Evolutionary conservation across 2,797 vertebrate genomes (phyloP), one percentile per base, ranked within the genome.

Genomic region (Cetoscarus ocellatus): DNA sequence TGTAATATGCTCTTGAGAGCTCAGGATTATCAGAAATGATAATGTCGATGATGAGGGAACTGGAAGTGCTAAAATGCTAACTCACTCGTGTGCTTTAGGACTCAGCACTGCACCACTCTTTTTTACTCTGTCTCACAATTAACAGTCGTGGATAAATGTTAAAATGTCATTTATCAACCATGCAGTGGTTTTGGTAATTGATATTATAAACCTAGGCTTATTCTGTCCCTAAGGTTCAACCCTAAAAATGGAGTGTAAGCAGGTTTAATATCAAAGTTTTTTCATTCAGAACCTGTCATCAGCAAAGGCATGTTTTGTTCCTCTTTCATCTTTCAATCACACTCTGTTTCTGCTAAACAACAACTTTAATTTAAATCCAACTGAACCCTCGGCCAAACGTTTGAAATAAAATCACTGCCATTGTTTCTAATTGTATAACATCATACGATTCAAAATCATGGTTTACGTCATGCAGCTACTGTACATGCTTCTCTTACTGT

Each of bases 391-490:
- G 27, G 34, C 3, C 15, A 15, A 50, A 9, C 34, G 52, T 55
- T 42, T 10, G 17, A 6, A 61, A 40, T 14, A 47, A 67, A 36
- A 70, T 5, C 0, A 43, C 9, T 8, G 43, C 34, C 27, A 34
- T n/a, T 1, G 0, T 56, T 67, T 59, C 9, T 17, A 10, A 42
- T 34, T 65, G 39, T 27, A 13, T 35, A 17, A 19, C 45, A 55
- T 64, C 48, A 61, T 62, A 60, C 8, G 19, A 66, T 19, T 38
- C 43, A 47, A 42, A 79, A 66, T 78, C 45, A 70, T 27, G 27
- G 27, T 27, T 27, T 27, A 2, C 2, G 27, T 2, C 27, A 27
- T 2, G 27, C 38, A n/a, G 11, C 35, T 65, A 12, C 34, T 27
- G 48, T 39, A 51, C 8, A 27, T 38, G 39, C 56, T 79, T 75